Base-by-base conservation (phyloP, 2,797 vertebrate species). In the Rhynchotus rufescens region DNA sequence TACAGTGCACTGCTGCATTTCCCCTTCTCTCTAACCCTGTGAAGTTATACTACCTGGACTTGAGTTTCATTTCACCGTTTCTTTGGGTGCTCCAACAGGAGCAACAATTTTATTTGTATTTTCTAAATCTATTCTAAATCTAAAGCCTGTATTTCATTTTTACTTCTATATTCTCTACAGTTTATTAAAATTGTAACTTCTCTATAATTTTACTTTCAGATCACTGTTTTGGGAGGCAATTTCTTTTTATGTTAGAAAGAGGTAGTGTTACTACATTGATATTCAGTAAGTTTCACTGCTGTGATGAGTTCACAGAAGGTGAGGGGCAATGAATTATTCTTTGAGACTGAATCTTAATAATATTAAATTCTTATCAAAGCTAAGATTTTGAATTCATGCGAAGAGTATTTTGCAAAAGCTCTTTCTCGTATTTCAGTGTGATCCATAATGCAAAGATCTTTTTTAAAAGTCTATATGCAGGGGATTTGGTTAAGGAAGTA, bases 1-100 rank as follows among this genome's bases (percentile, higher is more conserved):
- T 86, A 59, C 25, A 44, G 52, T 75, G 83, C 2, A 23, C 45
- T 80, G 22, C 62, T 78, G 83, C 64, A 74, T 91, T 96, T 93
- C 69, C 2, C 1, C 66, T 90, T 89, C 28, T 67, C 28, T 67
- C 61, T 44, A 92, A 93, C 73, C 38, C 84, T 76, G 62, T 88
- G 59, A 54, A 92, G 25, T 88, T 88, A 84, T 67, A 93, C 78
- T 73, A 59, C 23, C 92, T 68, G 72, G 89, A 78, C 86, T 86
- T 51, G 45, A 76, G 17, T 30, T 74, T 84, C 15, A 73, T 86
- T 93, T 88, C 51, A 49, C 77, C 69, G 32, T 92, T 88, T n/a
- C 10, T 77, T 28, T 66, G 76, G 85, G 81, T 40, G 52, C 88
- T 81, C 21, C 40, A 47, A 47, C 45, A 47, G 45, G 45, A 47